Percentiles rank a stretch among this genome's conserved stretches.
Conservation (phyloP, 2,113 vertebrate genomes). For the Bungarus multicinctus region DNA sequence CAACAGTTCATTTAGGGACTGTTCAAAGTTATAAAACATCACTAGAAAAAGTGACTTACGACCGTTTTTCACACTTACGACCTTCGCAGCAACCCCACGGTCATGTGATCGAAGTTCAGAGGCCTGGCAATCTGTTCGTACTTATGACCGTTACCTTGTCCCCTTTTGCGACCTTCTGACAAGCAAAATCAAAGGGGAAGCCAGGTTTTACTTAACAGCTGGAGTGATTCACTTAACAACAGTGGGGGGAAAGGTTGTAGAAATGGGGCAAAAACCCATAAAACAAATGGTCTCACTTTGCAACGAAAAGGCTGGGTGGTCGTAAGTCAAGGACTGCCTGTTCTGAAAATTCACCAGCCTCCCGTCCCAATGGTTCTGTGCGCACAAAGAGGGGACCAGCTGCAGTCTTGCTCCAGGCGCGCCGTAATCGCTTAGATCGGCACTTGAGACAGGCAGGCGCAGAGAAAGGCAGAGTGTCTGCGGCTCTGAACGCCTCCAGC, state of each 20-base stretch:
- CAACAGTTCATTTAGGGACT: not conserved
- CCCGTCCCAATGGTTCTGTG: not conserved
- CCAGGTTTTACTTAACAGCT: not conserved
- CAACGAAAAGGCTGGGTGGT: too few relatives aligned
- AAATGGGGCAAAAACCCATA: too few relatives aligned
- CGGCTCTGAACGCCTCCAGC: not conserved
- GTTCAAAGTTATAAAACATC: not conserved
- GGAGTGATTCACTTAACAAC: too few relatives aligned
- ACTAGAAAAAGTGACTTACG: too few relatives aligned
- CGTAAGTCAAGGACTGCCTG: too few relatives aligned
- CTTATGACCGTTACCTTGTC: not conserved
- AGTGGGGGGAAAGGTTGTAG: too few relatives aligned
- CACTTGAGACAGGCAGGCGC: not conserved
- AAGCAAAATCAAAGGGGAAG: too few relatives aligned
- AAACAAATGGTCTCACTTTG: too few relatives aligned
- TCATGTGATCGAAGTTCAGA: not conserved
- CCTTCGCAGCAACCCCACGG: not conserved
- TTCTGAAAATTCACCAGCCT: not conserved
- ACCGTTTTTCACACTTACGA: too few relatives aligned
- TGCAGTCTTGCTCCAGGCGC: not conserved
- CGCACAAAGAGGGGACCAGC: not conserved
- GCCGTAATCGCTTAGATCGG: not conserved
- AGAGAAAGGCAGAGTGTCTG: not conserved
- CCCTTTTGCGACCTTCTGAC: too few relatives aligned
- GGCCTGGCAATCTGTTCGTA: not conserved